Percentiles rank a stretch among this genome's conserved stretches.
phyloP scores from a whole-genome alignment of 2,797 vertebrate genomes.

The Bothrops alternatus region DNA sequence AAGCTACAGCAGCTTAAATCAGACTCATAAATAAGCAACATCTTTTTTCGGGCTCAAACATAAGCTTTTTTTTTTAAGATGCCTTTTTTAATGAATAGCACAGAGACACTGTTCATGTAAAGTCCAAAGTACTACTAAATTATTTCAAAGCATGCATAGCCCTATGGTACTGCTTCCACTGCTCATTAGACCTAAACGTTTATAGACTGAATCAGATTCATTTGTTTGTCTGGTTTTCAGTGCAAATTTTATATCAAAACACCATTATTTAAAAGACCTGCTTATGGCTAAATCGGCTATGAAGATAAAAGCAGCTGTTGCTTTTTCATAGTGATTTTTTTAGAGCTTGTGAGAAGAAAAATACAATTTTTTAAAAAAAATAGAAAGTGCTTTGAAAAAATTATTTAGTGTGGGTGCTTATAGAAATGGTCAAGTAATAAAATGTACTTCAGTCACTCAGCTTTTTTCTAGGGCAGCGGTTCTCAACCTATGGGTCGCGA shows the following conservation, averaged over 20 bases:
- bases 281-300: background rate
- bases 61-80: background rate
- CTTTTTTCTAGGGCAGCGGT: background rate
- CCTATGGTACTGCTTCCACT: background rate
- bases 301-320: background rate
- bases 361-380: background rate
- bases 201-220: too few relatives aligned
- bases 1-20: background rate
- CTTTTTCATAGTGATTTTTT: background rate
- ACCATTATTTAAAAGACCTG: background rate
- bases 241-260: background rate
- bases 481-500: too few relatives aligned
- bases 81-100: background rate
- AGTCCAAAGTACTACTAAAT: background rate
- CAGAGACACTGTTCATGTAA: background rate
- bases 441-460: too few relatives aligned
- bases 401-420: background rate
- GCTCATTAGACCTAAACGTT: background rate
- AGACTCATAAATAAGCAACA: background rate
- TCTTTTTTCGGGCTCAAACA: background rate
- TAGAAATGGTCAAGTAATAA: background rate
- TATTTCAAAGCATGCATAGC: background rate
- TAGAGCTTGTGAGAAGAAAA: background rate
- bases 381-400: background rate
- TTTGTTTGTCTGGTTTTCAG: background rate